Conservation (phyloP, 2,113 vertebrate species). For the Naja naja region DNA sequence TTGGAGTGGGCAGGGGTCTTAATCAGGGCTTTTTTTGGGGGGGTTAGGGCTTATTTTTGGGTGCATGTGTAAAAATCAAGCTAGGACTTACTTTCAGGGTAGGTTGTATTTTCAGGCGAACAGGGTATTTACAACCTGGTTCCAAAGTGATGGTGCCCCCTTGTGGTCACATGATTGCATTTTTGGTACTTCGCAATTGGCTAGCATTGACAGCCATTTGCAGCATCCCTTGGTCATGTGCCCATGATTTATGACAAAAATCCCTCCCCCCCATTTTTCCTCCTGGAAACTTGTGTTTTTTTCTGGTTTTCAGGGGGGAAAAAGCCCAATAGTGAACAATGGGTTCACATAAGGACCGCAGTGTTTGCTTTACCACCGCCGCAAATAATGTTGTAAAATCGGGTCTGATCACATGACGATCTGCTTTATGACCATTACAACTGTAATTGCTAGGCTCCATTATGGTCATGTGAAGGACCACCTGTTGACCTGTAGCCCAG, state of each 20-base stretch:
- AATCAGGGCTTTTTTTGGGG: no score
- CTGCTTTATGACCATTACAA: background rate
- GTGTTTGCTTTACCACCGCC: background rate
- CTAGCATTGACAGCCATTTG: background rate
- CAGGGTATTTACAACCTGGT: background rate
- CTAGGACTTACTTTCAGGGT: no score
- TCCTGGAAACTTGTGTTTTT: background rate
- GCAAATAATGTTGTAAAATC: background rate
- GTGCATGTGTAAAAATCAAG: no score
- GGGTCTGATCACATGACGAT: background rate
- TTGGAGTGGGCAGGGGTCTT: no score
- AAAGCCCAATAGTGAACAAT: background rate
- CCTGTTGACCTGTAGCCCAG: background rate
- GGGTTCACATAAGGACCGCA: background rate
- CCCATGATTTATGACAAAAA: background rate
- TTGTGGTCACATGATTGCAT: background rate
- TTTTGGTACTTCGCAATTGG: background rate
- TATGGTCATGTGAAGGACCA: background rate
- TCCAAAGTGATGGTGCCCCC: background rate
- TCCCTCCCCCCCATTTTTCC: background rate
- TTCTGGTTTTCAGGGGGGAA: background rate
- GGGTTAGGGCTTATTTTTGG: no score
- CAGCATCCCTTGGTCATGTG: background rate
- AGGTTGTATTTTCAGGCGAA: no score
- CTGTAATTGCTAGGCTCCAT: background rate